Base-by-base conservation (phyloP, 2,113 vertebrate species). In the Aramus guarauna region DNA sequence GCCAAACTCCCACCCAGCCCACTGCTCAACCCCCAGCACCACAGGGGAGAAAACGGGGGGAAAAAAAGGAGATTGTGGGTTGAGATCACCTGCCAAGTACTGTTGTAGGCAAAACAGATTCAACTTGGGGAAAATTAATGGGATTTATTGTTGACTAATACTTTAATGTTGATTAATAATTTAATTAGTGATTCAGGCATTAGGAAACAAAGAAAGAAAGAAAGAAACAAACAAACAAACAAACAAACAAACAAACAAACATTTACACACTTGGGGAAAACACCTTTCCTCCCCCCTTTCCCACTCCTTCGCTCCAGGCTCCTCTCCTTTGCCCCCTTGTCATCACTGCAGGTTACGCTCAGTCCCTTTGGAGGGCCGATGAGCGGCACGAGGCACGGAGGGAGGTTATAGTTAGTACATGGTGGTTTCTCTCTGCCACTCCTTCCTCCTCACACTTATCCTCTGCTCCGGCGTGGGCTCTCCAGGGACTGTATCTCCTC, bases 361-460 rank as follows among this genome's bases (percentile, higher is more conserved):
- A 12, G n/a, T 39, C 15, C 27, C 36, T 56, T 20, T 6, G 19
- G 59, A 47, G 53, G 69, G 29, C 7, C 12, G 47, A 47, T 4
- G 23, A 6, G 1, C 1, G 3, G 21, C 23, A 37, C 43, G 47
- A 37, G 23, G 39, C 53, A 19, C 2, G 0, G 11, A 27, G 8
- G 7, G 7, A 39, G 9, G 15, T 78, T 21, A 34, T 24, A 58
- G 66, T 12, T 41, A 52, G 29, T n/a, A 36, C 2, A 0, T 11
- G 24, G 34, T 1, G 1, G 15, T 15, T 74, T 72, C 37, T 59
- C 67, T 56, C n/a, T 78, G 41, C 29, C 0, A 2, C 48, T 79
- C 55, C 48, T 50, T 69, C 41, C 37, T 50, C 24, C 80, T 75
- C 62, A 63, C 67, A 37, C 23, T 37, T 30, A 62, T 8, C 27